phyloP scores from a whole-genome alignment of 2,888 invertebrate species.

The Lucinisca nassula region DNA sequence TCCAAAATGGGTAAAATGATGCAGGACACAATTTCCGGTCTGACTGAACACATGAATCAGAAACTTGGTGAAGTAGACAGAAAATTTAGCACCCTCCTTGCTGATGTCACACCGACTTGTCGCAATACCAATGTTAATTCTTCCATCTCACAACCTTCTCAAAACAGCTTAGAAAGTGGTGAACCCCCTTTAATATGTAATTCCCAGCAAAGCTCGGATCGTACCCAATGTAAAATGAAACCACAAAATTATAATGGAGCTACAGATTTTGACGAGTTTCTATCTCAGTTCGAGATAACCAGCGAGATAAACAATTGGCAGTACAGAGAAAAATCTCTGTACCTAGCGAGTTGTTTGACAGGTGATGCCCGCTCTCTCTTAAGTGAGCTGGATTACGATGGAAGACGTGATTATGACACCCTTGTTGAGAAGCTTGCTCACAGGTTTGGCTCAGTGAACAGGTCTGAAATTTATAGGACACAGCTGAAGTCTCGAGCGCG shows the following conservation, averaged over 20 bases:
- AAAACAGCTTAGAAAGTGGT: not conserved
- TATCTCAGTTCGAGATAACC: too few relatives aligned
- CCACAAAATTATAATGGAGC: not conserved
- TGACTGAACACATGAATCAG: not conserved
- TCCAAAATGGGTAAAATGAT: not conserved
- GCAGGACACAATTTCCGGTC: not conserved
- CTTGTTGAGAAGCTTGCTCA: too few relatives aligned
- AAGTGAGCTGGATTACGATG: too few relatives aligned
- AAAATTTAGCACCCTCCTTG: not conserved
- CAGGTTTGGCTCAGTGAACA: too few relatives aligned
- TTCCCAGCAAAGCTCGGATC: not conserved
- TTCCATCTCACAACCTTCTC: not conserved
- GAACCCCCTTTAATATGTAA: not conserved
- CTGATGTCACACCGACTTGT: not conserved
- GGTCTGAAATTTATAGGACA: too few relatives aligned
- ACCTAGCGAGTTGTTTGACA: too few relatives aligned
- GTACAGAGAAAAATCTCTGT: too few relatives aligned
- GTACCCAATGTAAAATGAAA: not conserved
- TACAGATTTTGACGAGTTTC: too few relatives aligned
- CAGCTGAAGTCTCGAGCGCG: too few relatives aligned
- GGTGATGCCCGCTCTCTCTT: too few relatives aligned
- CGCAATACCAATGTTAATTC: not conserved
- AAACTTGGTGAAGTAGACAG: not conserved
- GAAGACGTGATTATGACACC: too few relatives aligned
- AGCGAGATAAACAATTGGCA: too few relatives aligned